These are phyloP conservation scores for Pseudopleuronectes americanus DNA, from an alignment of 2,797 vertebrate genomes.

Conservation along the genomic window DNA sequence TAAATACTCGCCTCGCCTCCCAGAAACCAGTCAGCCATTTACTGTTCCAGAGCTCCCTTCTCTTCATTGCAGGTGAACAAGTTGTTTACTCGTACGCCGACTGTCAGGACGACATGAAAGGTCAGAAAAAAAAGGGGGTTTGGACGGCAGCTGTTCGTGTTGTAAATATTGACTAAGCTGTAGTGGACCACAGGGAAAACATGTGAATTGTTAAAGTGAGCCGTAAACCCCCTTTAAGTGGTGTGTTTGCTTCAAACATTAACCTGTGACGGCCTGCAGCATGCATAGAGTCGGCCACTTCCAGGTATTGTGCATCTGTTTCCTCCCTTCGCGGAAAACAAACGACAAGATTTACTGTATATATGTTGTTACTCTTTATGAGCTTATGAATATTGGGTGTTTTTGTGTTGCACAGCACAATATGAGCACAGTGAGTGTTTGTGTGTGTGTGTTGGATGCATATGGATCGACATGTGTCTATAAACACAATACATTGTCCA, in stretches of 20 bases:
- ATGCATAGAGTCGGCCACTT: slow-evolving; percentile 53
- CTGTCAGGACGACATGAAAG: slow-evolving; percentile 48
- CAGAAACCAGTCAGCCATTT: slow-evolving; percentile 10
- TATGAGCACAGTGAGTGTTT: neutral
- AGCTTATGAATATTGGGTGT: slow-evolving; percentile 39
- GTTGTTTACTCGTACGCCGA: slow-evolving; percentile 42
- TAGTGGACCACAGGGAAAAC: slow-evolving; percentile 63
- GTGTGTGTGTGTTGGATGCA: slow-evolving; percentile 1
- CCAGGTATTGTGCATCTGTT: slow-evolving; percentile 76
- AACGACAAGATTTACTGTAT: slow-evolving; percentile 49
- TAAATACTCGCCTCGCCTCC: neutral
- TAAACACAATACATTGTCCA: slow-evolving; percentile 63
- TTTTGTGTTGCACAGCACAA: slow-evolving; percentile 21
- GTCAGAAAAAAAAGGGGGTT: slow-evolving; percentile 61
- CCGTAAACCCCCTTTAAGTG: slow-evolving; percentile 52
- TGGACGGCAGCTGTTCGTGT: slow-evolving; percentile 59
- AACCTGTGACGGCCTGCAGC: slow-evolving; percentile 61
- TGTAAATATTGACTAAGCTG: slow-evolving; percentile 73
- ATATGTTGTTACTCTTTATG: slow-evolving; percentile 62
- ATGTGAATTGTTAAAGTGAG: slow-evolving; percentile 67
- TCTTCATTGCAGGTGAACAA: slow-evolving; percentile 21
- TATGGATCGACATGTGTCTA: slow-evolving; percentile 61
- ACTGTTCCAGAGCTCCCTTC: slow-evolving; percentile 11
- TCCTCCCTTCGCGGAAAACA: slow-evolving; percentile 62
- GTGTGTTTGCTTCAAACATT: slow-evolving; percentile 65